Conservation (phyloP, 2,797 vertebrate genomes). For the Acipenser transmontanus region DNA sequence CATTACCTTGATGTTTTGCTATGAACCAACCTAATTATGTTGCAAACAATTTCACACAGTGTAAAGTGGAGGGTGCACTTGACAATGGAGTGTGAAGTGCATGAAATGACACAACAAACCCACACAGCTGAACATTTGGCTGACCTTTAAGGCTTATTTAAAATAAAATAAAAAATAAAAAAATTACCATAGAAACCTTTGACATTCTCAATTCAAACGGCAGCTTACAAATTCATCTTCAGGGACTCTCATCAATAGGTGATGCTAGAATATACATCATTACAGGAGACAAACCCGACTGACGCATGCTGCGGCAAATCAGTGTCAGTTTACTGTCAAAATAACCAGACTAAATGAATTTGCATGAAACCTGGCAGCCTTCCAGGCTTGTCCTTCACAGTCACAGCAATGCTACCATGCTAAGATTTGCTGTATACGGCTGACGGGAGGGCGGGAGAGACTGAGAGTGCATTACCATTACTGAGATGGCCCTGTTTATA, state of each 20-base stretch:
- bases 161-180: not conserved
- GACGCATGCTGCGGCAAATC: conserved; percentile 45
- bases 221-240: conserved; percentile 14
- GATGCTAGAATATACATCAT: conserved; percentile 52
- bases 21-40: too few species aligned
- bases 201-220: not conserved
- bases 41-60: too few species aligned
- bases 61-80: too few species aligned
- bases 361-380: conserved; percentile 37
- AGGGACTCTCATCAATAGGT: conserved; percentile 55
- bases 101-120: too few species aligned
- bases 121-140: not conserved
- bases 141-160: not conserved
- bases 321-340: conserved; percentile 45
- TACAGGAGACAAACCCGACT: conserved; percentile 43
- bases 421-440: not conserved
- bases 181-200: not conserved
- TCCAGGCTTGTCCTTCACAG: conserved; percentile 32
- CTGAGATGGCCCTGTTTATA: too few species aligned
- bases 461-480: too few species aligned
- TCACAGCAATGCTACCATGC: not conserved
- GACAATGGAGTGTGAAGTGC: too few species aligned
- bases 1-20: too few species aligned
- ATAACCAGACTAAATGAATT: conserved; percentile 36
- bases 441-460: too few species aligned